phyloP scores from a whole-genome alignment of 2,797 vertebrate genomes.

The Aratinga solstitialis region DNA sequence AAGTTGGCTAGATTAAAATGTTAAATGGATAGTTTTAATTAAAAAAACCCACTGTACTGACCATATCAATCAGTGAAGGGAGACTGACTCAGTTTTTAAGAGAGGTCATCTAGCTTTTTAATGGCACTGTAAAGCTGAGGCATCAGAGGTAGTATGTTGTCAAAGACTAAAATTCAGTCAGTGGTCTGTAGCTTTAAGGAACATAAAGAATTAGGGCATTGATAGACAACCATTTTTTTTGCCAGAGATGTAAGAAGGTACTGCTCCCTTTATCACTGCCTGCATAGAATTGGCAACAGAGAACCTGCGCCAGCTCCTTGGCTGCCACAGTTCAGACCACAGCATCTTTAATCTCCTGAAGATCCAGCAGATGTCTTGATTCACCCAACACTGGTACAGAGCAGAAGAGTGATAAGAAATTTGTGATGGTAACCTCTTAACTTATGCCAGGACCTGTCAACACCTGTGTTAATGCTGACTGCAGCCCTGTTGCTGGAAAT shows the following conservation, averaged over 20 bases:
- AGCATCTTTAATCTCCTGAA: not conserved
- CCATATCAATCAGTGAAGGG: not conserved
- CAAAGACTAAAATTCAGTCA: not conserved
- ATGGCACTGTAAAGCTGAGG: not conserved
- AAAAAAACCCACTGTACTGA: not conserved
- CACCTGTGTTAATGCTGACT: not conserved
- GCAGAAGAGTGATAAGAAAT: not conserved
- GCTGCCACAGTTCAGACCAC: not conserved
- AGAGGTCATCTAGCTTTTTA: not conserved
- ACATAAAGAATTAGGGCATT: not conserved
- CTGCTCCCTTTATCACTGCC: not conserved
- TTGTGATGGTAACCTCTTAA: not conserved
- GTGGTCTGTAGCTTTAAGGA: not conserved
- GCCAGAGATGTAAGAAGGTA: not conserved
- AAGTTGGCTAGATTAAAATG: not conserved
- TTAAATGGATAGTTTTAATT: not conserved
- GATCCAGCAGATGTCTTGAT: not conserved
- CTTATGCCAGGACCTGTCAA: not conserved
- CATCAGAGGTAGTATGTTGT: fast-evolving
- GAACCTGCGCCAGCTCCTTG: not conserved
- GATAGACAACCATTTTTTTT: not conserved
- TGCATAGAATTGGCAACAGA: not conserved
- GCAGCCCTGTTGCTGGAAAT: not conserved
- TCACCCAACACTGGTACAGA: not conserved
- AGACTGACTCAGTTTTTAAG: not conserved